phyloP scores from a whole-genome alignment of 2,888 invertebrate species.

The Halictus quadricinctus region DNA sequence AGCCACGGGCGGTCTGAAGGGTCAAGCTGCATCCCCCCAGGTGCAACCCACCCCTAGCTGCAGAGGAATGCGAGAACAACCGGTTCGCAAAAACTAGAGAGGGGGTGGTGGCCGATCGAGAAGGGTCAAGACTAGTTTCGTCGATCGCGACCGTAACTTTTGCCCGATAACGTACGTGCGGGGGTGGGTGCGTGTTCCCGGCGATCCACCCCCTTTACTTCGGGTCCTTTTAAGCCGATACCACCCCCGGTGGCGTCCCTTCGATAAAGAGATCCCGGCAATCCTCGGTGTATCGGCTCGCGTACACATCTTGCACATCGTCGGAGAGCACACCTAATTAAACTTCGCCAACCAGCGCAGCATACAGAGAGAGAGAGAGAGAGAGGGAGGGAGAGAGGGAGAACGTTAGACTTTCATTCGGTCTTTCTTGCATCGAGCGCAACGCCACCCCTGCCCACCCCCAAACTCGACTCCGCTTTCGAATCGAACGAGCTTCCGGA shows the following conservation, averaged over 20 bases:
- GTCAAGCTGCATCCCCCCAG: neutral
- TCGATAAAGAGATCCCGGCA: conserved; percentile 36
- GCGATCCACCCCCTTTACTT: conserved; percentile 23
- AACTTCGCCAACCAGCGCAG: conserved; percentile 66
- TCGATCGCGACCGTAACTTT: conserved; percentile 34
- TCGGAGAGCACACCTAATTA: conserved; percentile 74
- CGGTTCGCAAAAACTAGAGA: neutral
- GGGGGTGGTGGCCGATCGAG: neutral
- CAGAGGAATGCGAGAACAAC: neutral
- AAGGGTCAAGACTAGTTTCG: conserved; percentile 20
- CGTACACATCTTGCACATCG: conserved; percentile 31
- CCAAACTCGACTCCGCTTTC: neutral
- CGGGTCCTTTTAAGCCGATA: conserved; percentile 43
- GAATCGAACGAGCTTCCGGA: conserved; percentile 35
- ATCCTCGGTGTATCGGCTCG: conserved; percentile 50
- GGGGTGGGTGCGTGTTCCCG: conserved; percentile 19
- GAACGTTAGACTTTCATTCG: conserved; percentile 64
- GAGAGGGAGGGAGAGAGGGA: conserved; percentile 1
- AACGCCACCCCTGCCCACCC: conserved; percentile 1
- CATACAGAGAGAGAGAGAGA: neutral
- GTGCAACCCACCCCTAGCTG: neutral
- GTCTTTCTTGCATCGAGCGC: conserved; percentile 43
- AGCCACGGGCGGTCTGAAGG: neutral
- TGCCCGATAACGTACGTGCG: conserved; percentile 43
- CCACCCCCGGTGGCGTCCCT: conserved; percentile 23